A percentile compares a stretch with the other conserved stretches of the same genome.
Evolutionary conservation across 1,140 invertebrate species (phyloP).

Genomic region (Lamellibrachia luymesi): DNA sequence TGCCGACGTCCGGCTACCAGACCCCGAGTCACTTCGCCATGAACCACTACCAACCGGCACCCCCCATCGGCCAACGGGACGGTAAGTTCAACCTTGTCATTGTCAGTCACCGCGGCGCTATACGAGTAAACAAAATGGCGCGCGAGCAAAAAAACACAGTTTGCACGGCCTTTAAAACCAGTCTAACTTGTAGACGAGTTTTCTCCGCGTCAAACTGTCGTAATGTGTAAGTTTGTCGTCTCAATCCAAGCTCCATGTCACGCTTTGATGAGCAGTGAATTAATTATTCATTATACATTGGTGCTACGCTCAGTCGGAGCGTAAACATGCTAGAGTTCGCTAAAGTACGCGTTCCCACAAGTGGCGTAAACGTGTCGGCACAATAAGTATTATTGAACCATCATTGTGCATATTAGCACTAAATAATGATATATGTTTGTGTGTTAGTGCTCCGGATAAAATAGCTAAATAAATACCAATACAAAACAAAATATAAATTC

Average conservation of each 20-base stretch:
- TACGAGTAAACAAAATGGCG: neutral
- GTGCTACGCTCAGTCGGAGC: neutral
- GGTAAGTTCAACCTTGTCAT: neutral
- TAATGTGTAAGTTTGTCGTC: neutral
- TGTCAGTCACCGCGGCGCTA: neutral
- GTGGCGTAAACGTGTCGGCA: neutral
- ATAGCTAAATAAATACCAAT: neutral
- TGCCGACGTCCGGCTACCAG: neutral
- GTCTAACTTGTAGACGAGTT: neutral
- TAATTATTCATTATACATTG: neutral
- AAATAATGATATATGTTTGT: neutral
- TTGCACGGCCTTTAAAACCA: neutral
- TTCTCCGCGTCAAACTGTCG: neutral
- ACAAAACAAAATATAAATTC: neutral
- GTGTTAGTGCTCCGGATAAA: neutral
- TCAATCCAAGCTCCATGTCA: neutral
- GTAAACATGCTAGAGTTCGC: neutral
- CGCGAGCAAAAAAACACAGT: neutral
- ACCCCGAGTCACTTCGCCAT: constrained; percentile 16
- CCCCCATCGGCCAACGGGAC: neutral
- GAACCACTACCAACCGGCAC: constrained; percentile 10
- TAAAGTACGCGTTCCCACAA: neutral
- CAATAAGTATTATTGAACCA: neutral
- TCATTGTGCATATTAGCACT: neutral
- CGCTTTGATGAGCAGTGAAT: neutral